A percentile compares a stretch with the other conserved stretches of the same genome.
Evolutionary conservation across 2,797 vertebrate species (phyloP).

Genomic region (Hephaestus fuliginosus): DNA sequence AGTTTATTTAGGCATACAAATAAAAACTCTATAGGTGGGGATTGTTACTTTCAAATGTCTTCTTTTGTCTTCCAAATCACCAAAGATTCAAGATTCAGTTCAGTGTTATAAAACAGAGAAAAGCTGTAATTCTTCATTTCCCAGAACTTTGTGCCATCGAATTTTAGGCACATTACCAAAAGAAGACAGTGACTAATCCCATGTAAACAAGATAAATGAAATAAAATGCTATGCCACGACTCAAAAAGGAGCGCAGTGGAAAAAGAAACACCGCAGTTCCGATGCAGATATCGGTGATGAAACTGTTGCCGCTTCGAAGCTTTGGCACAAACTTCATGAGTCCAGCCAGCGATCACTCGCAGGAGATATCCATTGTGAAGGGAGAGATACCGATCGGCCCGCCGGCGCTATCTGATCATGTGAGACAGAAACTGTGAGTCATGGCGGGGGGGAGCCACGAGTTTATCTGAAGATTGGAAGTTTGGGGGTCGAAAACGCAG

Average conservation of each 20-base stretch:
- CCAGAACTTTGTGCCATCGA: neutral
- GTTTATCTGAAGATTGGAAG: slow-evolving; percentile 16
- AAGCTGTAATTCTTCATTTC: neutral
- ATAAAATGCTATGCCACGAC: neutral
- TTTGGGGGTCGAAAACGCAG: neutral
- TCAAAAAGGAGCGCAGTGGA: too few relatives aligned
- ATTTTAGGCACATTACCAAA: neutral
- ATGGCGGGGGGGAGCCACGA: neutral
- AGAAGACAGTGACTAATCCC: neutral
- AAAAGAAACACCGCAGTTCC: neutral
- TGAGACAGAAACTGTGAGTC: slow-evolving; percentile 29
- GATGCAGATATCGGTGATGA: neutral
- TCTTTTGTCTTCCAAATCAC: neutral
- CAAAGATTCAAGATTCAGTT: neutral
- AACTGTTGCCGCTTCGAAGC: slow-evolving; percentile 19
- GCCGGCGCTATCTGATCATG: slow-evolving; percentile 33
- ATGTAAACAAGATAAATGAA: neutral
- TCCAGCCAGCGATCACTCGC: slow-evolving; percentile 18
- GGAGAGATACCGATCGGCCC: slow-evolving; percentile 44
- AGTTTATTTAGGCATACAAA: neutral
- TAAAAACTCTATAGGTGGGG: neutral
- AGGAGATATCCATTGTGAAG: slow-evolving; percentile 28
- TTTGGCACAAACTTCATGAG: slow-evolving; percentile 19
- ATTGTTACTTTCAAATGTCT: neutral
- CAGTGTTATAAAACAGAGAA: neutral